Conservation (phyloP, 2,113 vertebrate species). For the Antigone vipio region DNA sequence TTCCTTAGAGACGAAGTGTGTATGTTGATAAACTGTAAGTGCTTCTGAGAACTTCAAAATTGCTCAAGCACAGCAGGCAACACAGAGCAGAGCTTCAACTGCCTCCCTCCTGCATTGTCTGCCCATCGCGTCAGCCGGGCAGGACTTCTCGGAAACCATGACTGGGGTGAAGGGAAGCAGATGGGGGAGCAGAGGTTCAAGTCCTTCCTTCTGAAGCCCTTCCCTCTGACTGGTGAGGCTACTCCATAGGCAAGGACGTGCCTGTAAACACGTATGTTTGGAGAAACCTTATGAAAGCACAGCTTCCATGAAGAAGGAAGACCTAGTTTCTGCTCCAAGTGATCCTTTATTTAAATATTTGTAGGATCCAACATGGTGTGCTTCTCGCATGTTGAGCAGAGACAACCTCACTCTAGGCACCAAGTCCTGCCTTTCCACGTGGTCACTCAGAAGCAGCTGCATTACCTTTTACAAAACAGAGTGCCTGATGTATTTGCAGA, state of each 20-base stretch:
- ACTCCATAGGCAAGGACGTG: not conserved
- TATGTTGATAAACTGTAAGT: not conserved
- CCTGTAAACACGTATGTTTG: accelerated
- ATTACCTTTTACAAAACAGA: not conserved
- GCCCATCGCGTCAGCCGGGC: accelerated
- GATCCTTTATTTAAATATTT: not conserved
- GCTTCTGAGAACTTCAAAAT: slow-evolving; percentile 34
- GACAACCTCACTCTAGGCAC: not conserved
- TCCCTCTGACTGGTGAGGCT: not conserved
- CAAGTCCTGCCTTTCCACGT: accelerated
- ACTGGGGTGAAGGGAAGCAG: not conserved
- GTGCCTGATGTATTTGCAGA: not conserved
- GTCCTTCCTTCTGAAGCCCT: not conserved
- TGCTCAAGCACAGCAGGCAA: not conserved
- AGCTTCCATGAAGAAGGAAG: not conserved
- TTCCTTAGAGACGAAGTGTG: not conserved
- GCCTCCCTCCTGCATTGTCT: not conserved
- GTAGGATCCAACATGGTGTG: accelerated
- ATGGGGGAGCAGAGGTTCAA: not conserved
- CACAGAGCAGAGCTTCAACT: slow-evolving; percentile 19
- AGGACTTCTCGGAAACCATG: slow-evolving; percentile 34
- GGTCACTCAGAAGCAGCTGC: not conserved
- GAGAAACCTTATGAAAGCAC: not conserved
- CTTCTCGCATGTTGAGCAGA: accelerated
- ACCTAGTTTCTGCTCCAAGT: not conserved